Evolutionary conservation across 2,888 invertebrate species (phyloP).

Genomic region (Mycalesis mineus): DNA sequence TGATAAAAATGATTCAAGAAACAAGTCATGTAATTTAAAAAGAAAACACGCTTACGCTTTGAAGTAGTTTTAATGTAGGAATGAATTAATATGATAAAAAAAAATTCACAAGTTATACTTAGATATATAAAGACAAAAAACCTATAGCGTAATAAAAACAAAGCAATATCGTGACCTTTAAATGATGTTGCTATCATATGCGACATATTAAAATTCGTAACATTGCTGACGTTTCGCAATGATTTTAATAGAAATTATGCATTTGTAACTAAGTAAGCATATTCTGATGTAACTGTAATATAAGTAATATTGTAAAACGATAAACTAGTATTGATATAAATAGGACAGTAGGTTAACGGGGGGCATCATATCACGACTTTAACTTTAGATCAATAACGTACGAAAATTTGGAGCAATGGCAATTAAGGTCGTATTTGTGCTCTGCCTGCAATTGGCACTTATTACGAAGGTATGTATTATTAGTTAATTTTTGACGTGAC

Average conservation of each 20-base stretch:
- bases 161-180: slow-evolving; percentile 2
- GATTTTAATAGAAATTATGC: neutral
- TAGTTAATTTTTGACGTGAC: too few relatives aligned
- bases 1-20: too few relatives aligned
- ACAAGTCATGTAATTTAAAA: too few relatives aligned
- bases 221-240: neutral
- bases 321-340: slow-evolving; percentile 29
- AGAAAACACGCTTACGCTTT: too few relatives aligned
- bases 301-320: slow-evolving; percentile 12
- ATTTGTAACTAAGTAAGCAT: neutral
- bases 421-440: slow-evolving; percentile 14
- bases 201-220: neutral
- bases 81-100: neutral
- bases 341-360: slow-evolving; percentile 32
- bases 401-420: slow-evolving; percentile 16
- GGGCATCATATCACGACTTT: slow-evolving; percentile 18
- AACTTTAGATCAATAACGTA: slow-evolving; percentile 5
- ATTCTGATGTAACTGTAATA: slow-evolving; percentile 20
- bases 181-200: neutral
- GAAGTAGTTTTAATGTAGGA: too few relatives aligned
- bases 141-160: neutral
- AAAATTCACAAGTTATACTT: neutral
- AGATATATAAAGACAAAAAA: neutral
- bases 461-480: slow-evolving; percentile 27
- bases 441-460: slow-evolving; percentile 28